These are phyloP conservation scores for Heloderma charlesbogerti DNA, from an alignment of 2,113 vertebrate genomes.

Conservation along the genomic window DNA sequence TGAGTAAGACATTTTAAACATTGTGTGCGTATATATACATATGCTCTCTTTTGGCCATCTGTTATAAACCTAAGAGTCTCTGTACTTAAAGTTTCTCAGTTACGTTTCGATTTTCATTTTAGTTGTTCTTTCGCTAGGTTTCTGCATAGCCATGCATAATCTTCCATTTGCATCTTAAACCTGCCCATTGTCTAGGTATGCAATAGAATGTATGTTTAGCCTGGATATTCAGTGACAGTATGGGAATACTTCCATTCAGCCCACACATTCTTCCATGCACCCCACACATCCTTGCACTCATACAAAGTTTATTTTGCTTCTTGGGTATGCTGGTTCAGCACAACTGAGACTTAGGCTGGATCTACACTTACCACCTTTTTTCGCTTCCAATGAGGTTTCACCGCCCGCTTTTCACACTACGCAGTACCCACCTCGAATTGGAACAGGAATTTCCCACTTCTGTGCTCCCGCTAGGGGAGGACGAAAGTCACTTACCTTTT, in stretches of 20 bases:
- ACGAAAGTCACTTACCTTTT: no score
- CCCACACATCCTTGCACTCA: background rate
- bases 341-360: background rate
- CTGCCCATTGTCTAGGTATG: background rate
- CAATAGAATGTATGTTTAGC: background rate
- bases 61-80: background rate
- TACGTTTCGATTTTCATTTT: background rate
- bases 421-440: no score
- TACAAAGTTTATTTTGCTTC: background rate
- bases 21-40: background rate
- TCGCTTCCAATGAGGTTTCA: no score
- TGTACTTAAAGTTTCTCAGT: background rate
- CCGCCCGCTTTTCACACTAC: no score
- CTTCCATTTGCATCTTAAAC: background rate
- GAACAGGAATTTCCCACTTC: no score
- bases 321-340: background rate
- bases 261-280: background rate
- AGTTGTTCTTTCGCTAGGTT: background rate
- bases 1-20: background rate
- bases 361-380: no score
- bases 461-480: no score
- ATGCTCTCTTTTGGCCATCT: background rate
- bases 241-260: background rate
- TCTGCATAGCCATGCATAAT: background rate
- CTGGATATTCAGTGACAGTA: background rate